phyloP scores from a whole-genome alignment of 2,888 invertebrate species.

The Nomada fabriciana region DNA sequence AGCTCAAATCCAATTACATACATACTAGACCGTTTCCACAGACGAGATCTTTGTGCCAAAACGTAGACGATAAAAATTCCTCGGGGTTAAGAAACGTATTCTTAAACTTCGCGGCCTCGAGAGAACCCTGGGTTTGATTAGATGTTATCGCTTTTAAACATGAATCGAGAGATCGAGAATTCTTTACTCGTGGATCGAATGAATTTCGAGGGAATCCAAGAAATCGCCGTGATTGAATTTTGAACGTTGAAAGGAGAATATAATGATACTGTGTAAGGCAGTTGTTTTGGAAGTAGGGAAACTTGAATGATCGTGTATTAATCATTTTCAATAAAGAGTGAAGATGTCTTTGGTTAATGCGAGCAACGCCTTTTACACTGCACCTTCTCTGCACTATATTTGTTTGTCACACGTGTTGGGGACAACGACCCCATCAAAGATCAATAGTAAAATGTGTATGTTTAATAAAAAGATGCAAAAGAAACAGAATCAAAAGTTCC shows the following conservation, averaged over 20 bases:
- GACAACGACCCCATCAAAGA: too few species aligned
- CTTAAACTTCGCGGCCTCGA: slow-evolving; percentile 52
- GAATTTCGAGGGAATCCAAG: background rate
- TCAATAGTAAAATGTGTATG: too few species aligned
- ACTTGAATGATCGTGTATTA: too few species aligned
- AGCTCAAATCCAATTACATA: slow-evolving; percentile 50
- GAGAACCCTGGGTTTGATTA: background rate
- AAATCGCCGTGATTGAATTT: background rate
- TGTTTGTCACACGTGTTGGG: too few species aligned
- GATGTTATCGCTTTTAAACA: background rate
- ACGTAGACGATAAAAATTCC: slow-evolving; percentile 42
- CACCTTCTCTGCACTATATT: too few species aligned
- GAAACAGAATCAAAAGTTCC: too few species aligned
- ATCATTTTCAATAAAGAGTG: too few species aligned
- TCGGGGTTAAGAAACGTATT: slow-evolving; percentile 27
- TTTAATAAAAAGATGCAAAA: too few species aligned
- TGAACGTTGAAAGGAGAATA: background rate
- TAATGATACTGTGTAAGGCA: too few species aligned
- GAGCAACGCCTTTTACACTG: too few species aligned
- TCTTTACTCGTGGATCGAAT: background rate
- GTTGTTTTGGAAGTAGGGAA: too few species aligned
- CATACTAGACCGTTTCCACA: slow-evolving; percentile 37
- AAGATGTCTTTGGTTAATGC: too few species aligned
- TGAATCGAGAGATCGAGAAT: background rate
- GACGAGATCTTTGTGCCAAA: slow-evolving; percentile 61